Base-by-base conservation (phyloP, 2,888 invertebrate species). In the Aradus depressus region DNA sequence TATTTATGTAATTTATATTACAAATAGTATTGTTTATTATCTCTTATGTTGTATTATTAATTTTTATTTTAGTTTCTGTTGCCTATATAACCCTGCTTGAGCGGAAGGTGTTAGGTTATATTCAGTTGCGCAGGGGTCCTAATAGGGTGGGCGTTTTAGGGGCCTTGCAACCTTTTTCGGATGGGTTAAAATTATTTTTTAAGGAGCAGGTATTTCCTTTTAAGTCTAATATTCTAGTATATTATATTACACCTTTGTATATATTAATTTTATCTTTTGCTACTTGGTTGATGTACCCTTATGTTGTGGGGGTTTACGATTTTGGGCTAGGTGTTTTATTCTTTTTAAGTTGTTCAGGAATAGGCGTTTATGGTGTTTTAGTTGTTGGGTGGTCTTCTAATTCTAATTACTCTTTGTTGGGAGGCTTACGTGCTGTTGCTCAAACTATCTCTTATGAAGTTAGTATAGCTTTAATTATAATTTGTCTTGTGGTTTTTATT, bases 401-500 rank as follows among this genome's bases (percentile, higher is more conserved):
- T 74, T 82, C 80, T 48, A 77, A 76, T 70, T 84, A 83, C 77
- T 68, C 81, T 34, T 71, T 82, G 64, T 73, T 84, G 63, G 81
- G 82, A 0, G 72, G 76, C 0, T 68, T 82, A 57, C 81, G 82
- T 0, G 72, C 76, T 1, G 74, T 82, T 1, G 79, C 81, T 67
- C 82, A 84, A 68, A 80, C 78, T 52, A 79, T 84, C 77, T 83
- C 81, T 63, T 84, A 83, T 76, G 82, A 84, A 67, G 79, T 84
- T 31, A 79, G 77, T 14, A 74, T 83, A 64, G 67, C 73, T 64
- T 73, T 82, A 63, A 74, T 81, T 72, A 70, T 82, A 65, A 65
- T 79, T 18, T 39, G 48, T 39, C 12, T 39, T 26, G 5, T 48
- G 12, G 26, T 48, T 38, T 38, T 48, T 39, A 5, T 47, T 21